Base-by-base conservation (phyloP, 1,140 invertebrate genomes). In the Prorops nasuta region DNA sequence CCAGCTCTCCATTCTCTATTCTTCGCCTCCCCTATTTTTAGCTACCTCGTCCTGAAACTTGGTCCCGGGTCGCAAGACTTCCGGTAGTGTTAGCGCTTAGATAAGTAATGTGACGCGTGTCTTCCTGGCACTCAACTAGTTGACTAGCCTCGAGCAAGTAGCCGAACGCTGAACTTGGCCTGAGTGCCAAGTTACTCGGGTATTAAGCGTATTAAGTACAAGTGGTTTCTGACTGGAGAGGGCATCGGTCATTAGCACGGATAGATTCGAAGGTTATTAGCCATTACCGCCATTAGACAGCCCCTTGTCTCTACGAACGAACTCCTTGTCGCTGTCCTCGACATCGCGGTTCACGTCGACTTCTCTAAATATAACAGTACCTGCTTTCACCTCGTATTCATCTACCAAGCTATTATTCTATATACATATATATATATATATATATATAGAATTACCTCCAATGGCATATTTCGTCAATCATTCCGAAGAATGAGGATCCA, bases 261-360 rank as follows among this genome's bases (percentile, higher is more conserved):
- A 73, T 72, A 66, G 66, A 75, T 72, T 72, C 63, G 64, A 60
- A 64, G 64, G 63, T 74, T 72, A 75, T 72, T 73, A 73, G 64
- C 64, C 60, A 71, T 73, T 71, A 72, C 62, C 50, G 47, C 60
- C 58, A 67, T 69, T 71, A 70, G 61, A 50, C 18, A 44, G 40
- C 46, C 41, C 58, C 56, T 66, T 58, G 53, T 64, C 64, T 47
- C 18, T 34, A 43, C 22, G 51, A 36, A 58, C 44, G 44, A 57
- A 38, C 50, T 60, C 37, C 31, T 50, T 35, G 49, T 53, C 49
- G n/a, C n/a, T n/a, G n/a, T n/a, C n/a, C n/a, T n/a, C n/a, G n/a
- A n/a, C n/a, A n/a, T n/a, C n/a, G n/a, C n/a, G n/a, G n/a, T n/a
- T n/a, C n/a, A n/a, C n/a, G n/a, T n/a, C n/a, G n/a, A n/a, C n/a